Base-by-base conservation (phyloP, 2,888 invertebrate genomes). In the Sminthurides aquaticus region DNA sequence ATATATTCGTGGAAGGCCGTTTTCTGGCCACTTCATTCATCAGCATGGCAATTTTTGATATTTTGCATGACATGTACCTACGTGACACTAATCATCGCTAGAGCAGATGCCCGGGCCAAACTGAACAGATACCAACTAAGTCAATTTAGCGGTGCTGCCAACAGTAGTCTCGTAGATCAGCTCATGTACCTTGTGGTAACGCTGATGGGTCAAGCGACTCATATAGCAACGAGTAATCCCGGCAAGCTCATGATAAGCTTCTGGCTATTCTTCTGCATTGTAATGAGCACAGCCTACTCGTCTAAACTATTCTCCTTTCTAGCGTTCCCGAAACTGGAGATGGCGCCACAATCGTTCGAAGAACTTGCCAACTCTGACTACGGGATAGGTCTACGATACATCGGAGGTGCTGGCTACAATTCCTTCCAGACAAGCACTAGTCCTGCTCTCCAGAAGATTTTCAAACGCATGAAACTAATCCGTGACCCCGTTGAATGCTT, bases 231-330 rank as follows among this genome's bases (percentile, higher is more conserved):
- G 5, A 34, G 15, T 34, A 15, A 34, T 15, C 43, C 8, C 15
- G 43, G 43, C 5, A 22, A 52, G 25, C 28, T 67, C 0, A 15
- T 65, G 11, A 25, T 52, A 25, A n/a, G 43, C 8, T 49, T 62
- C n/a, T 67, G 67, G 67, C 26, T 67, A 1, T 56, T 62, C 22
- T 54, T 54, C 20, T 25, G 55, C 54, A 3, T 67, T 15, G 57
- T 67, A 18, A 15, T 67, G 3, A 27, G 48, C 15, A 64, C 65
- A 3, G 67, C 58, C 3, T 67, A 67, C 55, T 52, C 60, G 1
- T 67, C 67, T 2, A 65, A 64, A 26, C 54, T 67, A 1, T 61
- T 67, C 5, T 43, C 62, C 2, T 67, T 59, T 28, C 48, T 67
- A n/a, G 57, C 61, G 11, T 67, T 67, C 52, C 67, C 67, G 1